Conservation (phyloP, 1,140 invertebrate genomes). For the Dryas iulia region DNA sequence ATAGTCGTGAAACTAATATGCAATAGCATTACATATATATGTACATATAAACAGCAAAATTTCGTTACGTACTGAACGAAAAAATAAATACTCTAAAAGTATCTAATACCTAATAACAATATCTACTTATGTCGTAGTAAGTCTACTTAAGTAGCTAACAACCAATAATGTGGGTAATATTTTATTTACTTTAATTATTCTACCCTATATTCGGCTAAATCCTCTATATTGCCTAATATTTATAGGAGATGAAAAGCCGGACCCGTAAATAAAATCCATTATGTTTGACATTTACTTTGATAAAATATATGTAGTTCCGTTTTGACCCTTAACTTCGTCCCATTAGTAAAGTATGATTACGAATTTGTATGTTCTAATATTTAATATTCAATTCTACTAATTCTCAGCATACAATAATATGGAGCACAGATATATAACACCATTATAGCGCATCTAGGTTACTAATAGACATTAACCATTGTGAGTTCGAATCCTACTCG, state of each 20-base stretch:
- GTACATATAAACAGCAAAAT: too few species aligned
- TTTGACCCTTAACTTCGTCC: constrained; percentile 48
- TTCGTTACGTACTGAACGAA: too few species aligned
- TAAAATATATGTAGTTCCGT: constrained; percentile 52
- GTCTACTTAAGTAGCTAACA: neutral
- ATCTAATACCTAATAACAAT: too few species aligned
- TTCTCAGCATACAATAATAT: too few species aligned
- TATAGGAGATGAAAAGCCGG: neutral
- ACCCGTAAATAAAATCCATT: constrained; percentile 54
- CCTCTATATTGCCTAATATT: neutral
- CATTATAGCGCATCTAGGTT: too few species aligned
- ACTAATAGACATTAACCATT: too few species aligned
- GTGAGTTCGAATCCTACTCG: too few species aligned
- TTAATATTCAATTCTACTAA: too few species aligned
- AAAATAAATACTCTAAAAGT: too few species aligned
- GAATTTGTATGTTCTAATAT: constrained; percentile 35
- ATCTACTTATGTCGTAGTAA: neutral
- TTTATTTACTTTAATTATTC: neutral
- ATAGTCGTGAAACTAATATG: too few species aligned
- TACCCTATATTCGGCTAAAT: neutral
- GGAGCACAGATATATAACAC: too few species aligned
- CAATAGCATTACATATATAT: too few species aligned
- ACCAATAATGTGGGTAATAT: neutral
- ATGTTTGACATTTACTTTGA: constrained; percentile 52
- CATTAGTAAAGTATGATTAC: constrained; percentile 67